Evolutionary conservation across 1,140 invertebrate species (phyloP).

Genomic region (Chymomyza costata): DNA sequence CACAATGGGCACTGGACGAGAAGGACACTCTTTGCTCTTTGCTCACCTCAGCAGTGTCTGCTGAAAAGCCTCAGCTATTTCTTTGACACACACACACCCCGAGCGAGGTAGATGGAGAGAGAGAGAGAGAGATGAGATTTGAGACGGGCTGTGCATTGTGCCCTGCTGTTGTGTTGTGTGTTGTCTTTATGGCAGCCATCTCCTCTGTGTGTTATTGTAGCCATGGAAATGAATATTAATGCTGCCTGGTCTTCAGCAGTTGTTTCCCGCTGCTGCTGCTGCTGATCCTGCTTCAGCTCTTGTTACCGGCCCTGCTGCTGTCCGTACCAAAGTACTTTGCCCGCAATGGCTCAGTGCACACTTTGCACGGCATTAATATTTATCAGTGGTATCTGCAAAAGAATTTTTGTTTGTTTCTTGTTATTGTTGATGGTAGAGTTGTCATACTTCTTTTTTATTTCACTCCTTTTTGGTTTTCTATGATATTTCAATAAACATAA

Average conservation of each 20-base stretch:
- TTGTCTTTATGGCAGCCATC: constrained; percentile 48
- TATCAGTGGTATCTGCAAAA: constrained; percentile 65
- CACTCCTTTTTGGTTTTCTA: constrained; percentile 18
- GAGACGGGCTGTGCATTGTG: constrained; percentile 27
- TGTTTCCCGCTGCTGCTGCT: constrained; percentile 33
- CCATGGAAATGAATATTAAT: constrained; percentile 73
- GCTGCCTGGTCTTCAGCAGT: constrained; percentile 50
- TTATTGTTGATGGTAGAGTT: background rate
- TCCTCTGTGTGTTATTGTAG: constrained; percentile 58
- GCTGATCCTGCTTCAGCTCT: background rate
- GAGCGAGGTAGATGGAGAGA: constrained; percentile 6
- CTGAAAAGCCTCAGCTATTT: too few relatives aligned
- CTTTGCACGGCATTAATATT: constrained; percentile 69
- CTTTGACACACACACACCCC: constrained; percentile 56
- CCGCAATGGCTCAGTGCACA: constrained; percentile 67
- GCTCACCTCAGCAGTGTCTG: too few relatives aligned
- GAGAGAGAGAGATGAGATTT: constrained; percentile 20
- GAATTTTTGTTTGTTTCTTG: constrained; percentile 14
- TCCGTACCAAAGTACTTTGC: constrained; percentile 61
- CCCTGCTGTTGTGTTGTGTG: constrained; percentile 17
- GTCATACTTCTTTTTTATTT: constrained; percentile 44
- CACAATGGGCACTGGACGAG: constrained; percentile 13
- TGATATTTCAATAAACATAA: constrained; percentile 57
- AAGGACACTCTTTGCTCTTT: constrained; percentile 18
- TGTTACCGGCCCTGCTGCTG: constrained; percentile 6